Evolutionary conservation across 1,140 invertebrate species (phyloP), one percentile per base, ranked within the genome.

Genomic region (Nephila pilipes): DNA sequence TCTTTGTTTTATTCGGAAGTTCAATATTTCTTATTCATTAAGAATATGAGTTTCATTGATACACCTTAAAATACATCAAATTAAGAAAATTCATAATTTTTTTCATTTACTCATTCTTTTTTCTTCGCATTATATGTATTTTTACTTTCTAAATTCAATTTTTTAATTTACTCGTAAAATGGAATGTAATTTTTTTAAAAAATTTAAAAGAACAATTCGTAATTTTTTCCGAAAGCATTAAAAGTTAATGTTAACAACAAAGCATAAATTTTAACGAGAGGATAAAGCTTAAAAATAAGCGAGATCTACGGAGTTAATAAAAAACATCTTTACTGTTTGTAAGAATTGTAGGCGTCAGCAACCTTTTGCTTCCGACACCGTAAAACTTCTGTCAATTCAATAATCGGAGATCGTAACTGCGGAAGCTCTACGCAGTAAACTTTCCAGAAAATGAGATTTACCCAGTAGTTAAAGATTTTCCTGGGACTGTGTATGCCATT

Each of bases 311-410:
- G 25, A 81, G 46, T 32, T n/a, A 55, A 54, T 22, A n/a, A 55
- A 29, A 81, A n/a, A 1, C 20, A 16, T 22, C 20, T 85, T 85
- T 85, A 85, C 18, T 85, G 29, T 32, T 4, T 55, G 10, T 29
- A 60, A 18, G 57, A 60, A 58, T 60, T 20, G 29, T 10, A 29
- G 55, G 29, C 57, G 55, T 85, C 83, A 85, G 57, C 83, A 85
- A 60, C 57, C 57, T 60, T 60, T 85, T 57, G 83, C 29, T 55
- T 54, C 38, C 80, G 12, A 29, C 16, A 55, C 22, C 80, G 12
- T 81, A 81, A 81, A 81, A 81, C 80, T 81, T 81, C 46, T 81
- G 46, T 81, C 80, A 81, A 81, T 81, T 81, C 80, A 81, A 81
- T 81, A 81, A 81, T 81, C 46, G 80, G 46, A 55, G 20, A 54